phyloP scores from a whole-genome alignment of 2,888 invertebrate genomes.

The Galerucella pusilla region DNA sequence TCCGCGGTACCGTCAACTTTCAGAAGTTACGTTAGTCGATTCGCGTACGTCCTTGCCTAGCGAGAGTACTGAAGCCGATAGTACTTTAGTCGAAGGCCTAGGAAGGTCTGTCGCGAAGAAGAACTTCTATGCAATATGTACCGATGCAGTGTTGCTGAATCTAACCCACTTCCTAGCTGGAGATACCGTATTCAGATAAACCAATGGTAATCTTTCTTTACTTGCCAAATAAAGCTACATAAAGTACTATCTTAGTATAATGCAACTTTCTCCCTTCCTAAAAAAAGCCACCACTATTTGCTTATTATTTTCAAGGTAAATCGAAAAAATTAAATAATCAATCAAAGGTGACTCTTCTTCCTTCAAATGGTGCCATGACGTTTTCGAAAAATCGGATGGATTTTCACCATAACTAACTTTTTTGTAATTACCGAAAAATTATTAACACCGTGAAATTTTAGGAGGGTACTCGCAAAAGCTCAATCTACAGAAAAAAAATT shows the following conservation, averaged over 20 bases:
- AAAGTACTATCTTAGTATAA: constrained; percentile 6
- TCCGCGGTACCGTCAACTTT: constrained; percentile 51
- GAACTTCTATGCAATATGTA: constrained; percentile 61
- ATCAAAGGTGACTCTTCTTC: no score
- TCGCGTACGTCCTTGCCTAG: constrained; percentile 38
- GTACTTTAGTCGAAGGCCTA: constrained; percentile 57
- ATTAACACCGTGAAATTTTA: no score
- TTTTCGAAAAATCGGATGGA: no score
- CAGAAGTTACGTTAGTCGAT: constrained; percentile 33
- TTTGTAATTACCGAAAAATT: no score
- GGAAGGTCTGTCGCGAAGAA: constrained; percentile 61
- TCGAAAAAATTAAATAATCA: background rate
- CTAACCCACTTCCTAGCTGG: constrained; percentile 65
- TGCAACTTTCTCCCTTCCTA: background rate
- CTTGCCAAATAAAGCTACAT: constrained; percentile 38
- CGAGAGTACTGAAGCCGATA: constrained; percentile 46
- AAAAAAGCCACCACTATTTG: background rate
- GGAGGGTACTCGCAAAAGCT: no score
- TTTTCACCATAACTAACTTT: no score
- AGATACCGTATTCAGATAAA: constrained; percentile 59
- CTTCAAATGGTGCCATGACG: no score
- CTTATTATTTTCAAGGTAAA: background rate
- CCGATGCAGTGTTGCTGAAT: constrained; percentile 58
- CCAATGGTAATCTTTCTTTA: constrained; percentile 41
- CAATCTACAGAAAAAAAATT: no score